These are phyloP conservation scores for Parauchenoglanis ngamensis DNA, from an alignment of 2,797 vertebrate genomes.

Conservation along the genomic window DNA sequence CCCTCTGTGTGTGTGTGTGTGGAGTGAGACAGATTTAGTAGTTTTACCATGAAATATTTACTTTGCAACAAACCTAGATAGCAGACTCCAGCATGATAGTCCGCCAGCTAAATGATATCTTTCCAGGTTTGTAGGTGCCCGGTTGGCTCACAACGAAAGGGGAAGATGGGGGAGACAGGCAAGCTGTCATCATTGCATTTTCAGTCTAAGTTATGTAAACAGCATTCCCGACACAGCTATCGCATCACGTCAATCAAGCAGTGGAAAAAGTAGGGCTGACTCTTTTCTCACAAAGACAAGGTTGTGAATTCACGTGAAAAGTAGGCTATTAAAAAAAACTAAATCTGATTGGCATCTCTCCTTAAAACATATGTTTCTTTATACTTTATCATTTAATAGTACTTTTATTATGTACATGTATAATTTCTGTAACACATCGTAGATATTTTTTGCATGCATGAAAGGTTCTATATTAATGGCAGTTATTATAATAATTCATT, in stretches of 20 bases:
- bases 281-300: conserved; percentile 12
- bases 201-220: conserved; percentile 42
- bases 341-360: neutral
- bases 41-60: conserved; percentile 47
- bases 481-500: neutral
- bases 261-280: conserved; percentile 22
- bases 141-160: conserved; percentile 37
- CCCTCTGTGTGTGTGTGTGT: neutral
- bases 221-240: conserved; percentile 34
- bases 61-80: conserved; percentile 44
- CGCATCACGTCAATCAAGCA: conserved; percentile 46
- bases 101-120: conserved; percentile 45
- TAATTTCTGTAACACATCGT: neutral
- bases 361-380: neutral
- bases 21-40: neutral
- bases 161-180: conserved; percentile 47
- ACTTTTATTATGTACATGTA: neutral
- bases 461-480: neutral
- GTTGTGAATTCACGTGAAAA: neutral
- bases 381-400: neutral
- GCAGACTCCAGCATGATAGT: conserved; percentile 32
- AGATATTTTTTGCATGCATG: neutral
- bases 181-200: conserved; percentile 50
- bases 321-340: neutral
- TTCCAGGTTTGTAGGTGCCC: conserved; percentile 35